Evolutionary conservation across 2,888 invertebrate species (phyloP), one percentile per base, ranked within the genome.

Genomic region (Vesta saturnalis): DNA sequence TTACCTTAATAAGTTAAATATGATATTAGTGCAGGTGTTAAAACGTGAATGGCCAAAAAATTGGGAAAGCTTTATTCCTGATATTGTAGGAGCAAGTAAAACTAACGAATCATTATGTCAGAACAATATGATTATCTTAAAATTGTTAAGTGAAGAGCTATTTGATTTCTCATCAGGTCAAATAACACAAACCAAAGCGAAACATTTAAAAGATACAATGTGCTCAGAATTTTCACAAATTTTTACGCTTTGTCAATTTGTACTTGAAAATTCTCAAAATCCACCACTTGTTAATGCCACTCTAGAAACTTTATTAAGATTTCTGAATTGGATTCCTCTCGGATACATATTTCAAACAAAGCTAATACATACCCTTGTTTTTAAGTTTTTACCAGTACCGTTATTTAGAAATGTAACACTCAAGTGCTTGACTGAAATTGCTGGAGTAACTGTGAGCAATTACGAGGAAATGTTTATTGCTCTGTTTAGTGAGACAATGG

Each of bases 31-130:
- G 74, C 98, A 99, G 90, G 98, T 99, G 74, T 88, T 99, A 80
- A 99, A 99, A 85, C 90, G 98, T 80, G 99, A 99, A 85, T 99
- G 99, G 99, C 99, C 99, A 65, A 96, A 96, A 82, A 98, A 99
- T 83, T 99, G 99, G 99, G 97, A 98, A 80, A 93, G 96, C 22
- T 99, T 99, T 85, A 99, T 99, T 78, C 92, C 95, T 80, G 99
- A 99, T 83, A 99, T 99, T 82, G 99, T 99, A 68, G 99, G 99
- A 69, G 97, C 99, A 55, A 97, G 97, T 78, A 97, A 97, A 87
- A 98, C 98, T 21, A 99, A 98, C 83, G 99, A 99, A 85, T 95
- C 96, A 79, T 89, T 99, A 57, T 99, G 99, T 87, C 98, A 99
- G 86, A 99, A 99, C 85, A 99, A 99, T 84, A 99, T 99, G 98